These are phyloP conservation scores for Catostomus latipinnis DNA, from an alignment of 2,797 vertebrate species.

Conservation along the genomic window DNA sequence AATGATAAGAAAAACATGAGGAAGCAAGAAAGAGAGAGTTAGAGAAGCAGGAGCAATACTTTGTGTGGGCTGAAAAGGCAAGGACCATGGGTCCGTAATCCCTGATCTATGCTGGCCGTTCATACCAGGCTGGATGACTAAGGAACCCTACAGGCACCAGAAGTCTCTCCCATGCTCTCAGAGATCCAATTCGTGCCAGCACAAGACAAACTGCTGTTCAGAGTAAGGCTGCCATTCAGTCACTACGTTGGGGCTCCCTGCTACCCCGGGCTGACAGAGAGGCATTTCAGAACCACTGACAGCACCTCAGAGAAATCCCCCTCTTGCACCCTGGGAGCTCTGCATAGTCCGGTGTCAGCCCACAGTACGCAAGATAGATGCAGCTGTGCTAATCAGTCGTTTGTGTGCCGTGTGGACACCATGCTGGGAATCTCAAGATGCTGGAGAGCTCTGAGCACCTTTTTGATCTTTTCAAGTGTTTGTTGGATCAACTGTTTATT, in stretches of 20 bases:
- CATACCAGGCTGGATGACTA: slow-evolving; percentile 45
- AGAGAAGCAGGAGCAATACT: slow-evolving; percentile 55
- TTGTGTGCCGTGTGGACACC: slow-evolving; percentile 56
- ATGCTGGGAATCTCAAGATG: slow-evolving; percentile 59
- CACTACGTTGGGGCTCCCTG: slow-evolving; percentile 50
- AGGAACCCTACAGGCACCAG: slow-evolving; percentile 37
- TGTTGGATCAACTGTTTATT: slow-evolving; percentile 64
- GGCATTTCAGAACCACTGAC: slow-evolving; percentile 59
- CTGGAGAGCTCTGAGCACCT: slow-evolving; percentile 58
- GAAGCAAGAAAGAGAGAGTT: slow-evolving; percentile 16
- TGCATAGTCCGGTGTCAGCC: slow-evolving; percentile 60
- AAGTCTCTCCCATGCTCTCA: slow-evolving; percentile 47
- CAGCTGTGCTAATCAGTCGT: slow-evolving; percentile 62
- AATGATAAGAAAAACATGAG: slow-evolving; percentile 58
- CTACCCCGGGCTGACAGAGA: slow-evolving; percentile 52
- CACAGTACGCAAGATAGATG: slow-evolving; percentile 60
- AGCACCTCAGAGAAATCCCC: slow-evolving; percentile 58
- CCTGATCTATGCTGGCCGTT: slow-evolving; percentile 60
- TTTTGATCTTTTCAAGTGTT: slow-evolving; percentile 66
- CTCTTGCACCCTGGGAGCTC: slow-evolving; percentile 53
- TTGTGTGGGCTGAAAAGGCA: slow-evolving; percentile 53
- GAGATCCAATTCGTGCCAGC: slow-evolving; percentile 52
- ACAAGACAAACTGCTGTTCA: slow-evolving; percentile 60
- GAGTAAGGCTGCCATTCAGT: slow-evolving; percentile 47
- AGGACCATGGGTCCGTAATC: slow-evolving; percentile 66